A percentile compares a stretch with the other conserved stretches of the same genome.
phyloP scores from a whole-genome alignment of 2,888 invertebrate species.

The Mimachlamys varia region DNA sequence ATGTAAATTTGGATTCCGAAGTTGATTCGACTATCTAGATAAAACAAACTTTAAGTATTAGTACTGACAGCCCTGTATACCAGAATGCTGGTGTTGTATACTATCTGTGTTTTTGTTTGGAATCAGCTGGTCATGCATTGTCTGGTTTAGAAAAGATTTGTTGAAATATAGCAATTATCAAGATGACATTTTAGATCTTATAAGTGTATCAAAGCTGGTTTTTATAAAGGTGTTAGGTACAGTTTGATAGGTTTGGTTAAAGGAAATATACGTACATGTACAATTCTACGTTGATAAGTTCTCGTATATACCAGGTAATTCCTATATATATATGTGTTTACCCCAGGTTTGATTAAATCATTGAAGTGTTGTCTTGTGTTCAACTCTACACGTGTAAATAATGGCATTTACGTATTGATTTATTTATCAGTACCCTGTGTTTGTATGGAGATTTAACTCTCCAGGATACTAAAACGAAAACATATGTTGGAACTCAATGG shows the following conservation, averaged over 20 bases:
- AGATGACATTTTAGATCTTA: conserved; percentile 3
- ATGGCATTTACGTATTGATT: background rate
- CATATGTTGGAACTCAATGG: conserved; percentile 15
- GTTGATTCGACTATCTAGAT: background rate
- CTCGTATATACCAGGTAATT: background rate
- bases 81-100: background rate
- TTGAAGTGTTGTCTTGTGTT: conserved; percentile 15
- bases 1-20: background rate
- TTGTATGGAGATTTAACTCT: background rate
- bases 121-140: background rate
- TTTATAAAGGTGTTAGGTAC: conserved; percentile 23
- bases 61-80: background rate
- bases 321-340: background rate
- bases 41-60: background rate
- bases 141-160: conserved; percentile 2
- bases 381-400: background rate
- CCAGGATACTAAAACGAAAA: background rate
- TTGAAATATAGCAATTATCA: conserved; percentile 14
- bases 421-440: background rate
- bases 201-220: conserved; percentile 17
- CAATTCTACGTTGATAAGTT: background rate
- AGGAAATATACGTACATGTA: background rate
- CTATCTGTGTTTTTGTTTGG: conserved; percentile 30
- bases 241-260: conserved; percentile 4
- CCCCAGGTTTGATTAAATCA: conserved; percentile 20